phyloP scores from a whole-genome alignment of 2,113 vertebrate genomes.

The Centropristis striata region DNA sequence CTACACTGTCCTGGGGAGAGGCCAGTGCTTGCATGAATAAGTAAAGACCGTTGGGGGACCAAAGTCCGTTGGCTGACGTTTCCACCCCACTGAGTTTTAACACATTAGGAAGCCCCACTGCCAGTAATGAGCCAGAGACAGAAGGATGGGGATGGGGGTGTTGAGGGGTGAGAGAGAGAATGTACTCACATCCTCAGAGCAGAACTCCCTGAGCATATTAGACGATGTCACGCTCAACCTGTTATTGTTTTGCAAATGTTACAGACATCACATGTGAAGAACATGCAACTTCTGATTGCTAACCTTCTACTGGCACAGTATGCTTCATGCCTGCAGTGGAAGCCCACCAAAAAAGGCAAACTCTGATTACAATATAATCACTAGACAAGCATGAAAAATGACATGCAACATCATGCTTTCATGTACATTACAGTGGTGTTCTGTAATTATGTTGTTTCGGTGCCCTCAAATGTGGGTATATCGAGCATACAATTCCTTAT shows the following conservation, averaged over 20 bases:
- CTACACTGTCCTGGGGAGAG: constrained; percentile 78
- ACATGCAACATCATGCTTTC: background rate
- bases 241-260: constrained; percentile 69
- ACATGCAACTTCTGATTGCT: constrained; percentile 25
- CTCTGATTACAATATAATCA: background rate
- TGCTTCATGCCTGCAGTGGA: background rate
- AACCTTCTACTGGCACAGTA: constrained; percentile 5
- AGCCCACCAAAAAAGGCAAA: background rate
- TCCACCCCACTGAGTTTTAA: constrained; percentile 81
- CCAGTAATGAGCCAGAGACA: constrained; percentile 78
- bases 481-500: background rate
- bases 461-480: background rate
- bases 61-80: constrained; percentile 81
- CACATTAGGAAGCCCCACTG: constrained; percentile 82
- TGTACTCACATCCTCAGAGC: constrained; percentile 53
- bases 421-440: background rate
- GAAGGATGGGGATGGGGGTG: constrained; percentile 44
- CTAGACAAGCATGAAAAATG: background rate
- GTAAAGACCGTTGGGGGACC: constrained; percentile 80
- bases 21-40: constrained; percentile 82
- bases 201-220: constrained; percentile 47
- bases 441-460: background rate
- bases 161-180: constrained; percentile 41
- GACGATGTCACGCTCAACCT: constrained; percentile 61
- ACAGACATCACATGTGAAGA: constrained; percentile 12